These are phyloP conservation scores for Sus cebifrons DNA, from an alignment of 2,797 vertebrate species.

Conservation along the genomic window DNA sequence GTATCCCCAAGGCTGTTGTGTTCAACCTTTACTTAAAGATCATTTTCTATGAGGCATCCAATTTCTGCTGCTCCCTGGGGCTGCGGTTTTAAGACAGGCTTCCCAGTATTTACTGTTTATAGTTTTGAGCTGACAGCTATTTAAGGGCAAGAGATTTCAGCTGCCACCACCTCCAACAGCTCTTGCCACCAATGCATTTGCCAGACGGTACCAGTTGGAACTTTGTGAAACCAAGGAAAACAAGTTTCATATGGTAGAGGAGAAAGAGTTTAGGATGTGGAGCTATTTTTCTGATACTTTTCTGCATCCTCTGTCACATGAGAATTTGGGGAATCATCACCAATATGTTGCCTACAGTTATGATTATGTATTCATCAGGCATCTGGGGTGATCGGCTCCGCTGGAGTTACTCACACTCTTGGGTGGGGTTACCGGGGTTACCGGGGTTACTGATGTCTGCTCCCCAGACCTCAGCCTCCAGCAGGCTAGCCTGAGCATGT, in stretches of 20 bases:
- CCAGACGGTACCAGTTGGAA: neutral
- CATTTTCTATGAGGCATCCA: conserved; percentile 86
- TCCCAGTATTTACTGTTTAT: conserved; percentile 73
- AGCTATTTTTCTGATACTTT: neutral
- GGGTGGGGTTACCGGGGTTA: neutral
- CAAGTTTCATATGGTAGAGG: neutral
- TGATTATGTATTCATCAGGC: neutral
- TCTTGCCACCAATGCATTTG: conserved; percentile 56
- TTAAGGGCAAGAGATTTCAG: conserved; percentile 74
- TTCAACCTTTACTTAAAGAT: conserved; percentile 90
- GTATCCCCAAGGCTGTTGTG: conserved; percentile 71
- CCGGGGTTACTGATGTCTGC: neutral
- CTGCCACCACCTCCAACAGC: conserved; percentile 29
- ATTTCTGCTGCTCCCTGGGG: conserved; percentile 86
- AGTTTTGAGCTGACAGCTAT: conserved; percentile 70
- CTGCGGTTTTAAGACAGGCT: conserved; percentile 31
- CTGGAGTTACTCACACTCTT: neutral
- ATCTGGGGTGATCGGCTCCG: neutral
- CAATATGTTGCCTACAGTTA: neutral
- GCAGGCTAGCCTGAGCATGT: neutral
- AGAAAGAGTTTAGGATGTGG: neutral
- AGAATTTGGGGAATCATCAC: neutral
- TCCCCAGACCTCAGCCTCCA: neutral
- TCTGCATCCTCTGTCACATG: neutral
- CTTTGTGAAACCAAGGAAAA: conserved; percentile 47